phyloP scores from a whole-genome alignment of 1,140 invertebrate species.

The Druon quercuslanigerum region DNA sequence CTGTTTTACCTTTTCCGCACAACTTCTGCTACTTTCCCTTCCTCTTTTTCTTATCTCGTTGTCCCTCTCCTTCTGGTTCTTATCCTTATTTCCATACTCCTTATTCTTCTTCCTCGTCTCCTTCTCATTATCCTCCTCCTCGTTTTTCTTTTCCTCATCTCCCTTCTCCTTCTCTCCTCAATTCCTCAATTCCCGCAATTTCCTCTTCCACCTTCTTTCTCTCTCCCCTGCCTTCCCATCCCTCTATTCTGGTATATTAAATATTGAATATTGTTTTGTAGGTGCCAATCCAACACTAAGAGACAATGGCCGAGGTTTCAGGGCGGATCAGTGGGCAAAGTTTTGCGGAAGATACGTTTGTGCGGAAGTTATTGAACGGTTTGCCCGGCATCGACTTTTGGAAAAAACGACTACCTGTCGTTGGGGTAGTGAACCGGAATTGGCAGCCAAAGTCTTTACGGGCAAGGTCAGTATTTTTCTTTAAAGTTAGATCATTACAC shows the following conservation, averaged over 20 bases:
- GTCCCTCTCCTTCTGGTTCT: too few species aligned
- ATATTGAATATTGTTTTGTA: slow-evolving; percentile 60
- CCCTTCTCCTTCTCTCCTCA: too few species aligned
- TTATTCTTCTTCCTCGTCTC: too few species aligned
- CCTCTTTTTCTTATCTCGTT: too few species aligned
- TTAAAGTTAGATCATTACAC: neutral
- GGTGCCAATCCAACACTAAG: slow-evolving; percentile 85
- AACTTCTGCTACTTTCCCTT: too few species aligned
- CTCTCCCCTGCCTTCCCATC: too few species aligned
- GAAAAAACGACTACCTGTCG: slow-evolving; percentile 78
- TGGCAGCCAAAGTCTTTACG: slow-evolving; percentile 74
- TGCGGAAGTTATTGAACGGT: slow-evolving; percentile 85
- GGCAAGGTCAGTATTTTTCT: slow-evolving; percentile 69
- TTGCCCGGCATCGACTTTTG: slow-evolving; percentile 78
- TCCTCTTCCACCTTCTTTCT: too few species aligned
- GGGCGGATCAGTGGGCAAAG: slow-evolving; percentile 87
- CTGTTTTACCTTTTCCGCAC: too few species aligned
- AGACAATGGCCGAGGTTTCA: slow-evolving; percentile 82
- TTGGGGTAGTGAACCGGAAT: slow-evolving; percentile 79
- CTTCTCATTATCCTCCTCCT: too few species aligned
- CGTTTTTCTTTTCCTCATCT: too few species aligned
- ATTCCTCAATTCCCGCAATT: too few species aligned
- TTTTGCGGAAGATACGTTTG: slow-evolving; percentile 86
- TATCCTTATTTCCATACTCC: too few species aligned
- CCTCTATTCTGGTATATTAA: neutral